Conservation (phyloP, 2,797 vertebrate genomes). For the Pogonophryne albipinna region DNA sequence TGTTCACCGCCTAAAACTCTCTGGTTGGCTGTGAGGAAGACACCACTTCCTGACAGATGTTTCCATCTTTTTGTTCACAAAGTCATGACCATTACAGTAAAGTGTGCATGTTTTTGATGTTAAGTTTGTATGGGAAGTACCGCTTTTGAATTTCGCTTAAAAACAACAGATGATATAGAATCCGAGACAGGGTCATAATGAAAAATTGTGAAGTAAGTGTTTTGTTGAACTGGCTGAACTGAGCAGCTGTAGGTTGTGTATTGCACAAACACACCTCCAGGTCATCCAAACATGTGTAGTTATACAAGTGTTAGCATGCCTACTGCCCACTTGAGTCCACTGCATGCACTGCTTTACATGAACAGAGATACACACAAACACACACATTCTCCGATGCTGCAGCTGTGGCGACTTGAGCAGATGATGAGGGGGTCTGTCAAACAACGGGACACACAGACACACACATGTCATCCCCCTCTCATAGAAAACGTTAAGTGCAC, state of each 20-base stretch:
- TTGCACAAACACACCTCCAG: slow-evolving; percentile 19
- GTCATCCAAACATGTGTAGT: neutral
- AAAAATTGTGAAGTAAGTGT: neutral
- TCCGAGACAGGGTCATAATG: neutral
- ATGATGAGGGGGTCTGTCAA: slow-evolving; percentile 73
- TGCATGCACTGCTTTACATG: slow-evolving; percentile 8
- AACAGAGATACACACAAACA: slow-evolving; percentile 14
- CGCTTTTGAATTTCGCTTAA: neutral
- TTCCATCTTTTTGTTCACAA: slow-evolving; percentile 19
- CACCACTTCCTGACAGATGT: slow-evolving; percentile 55
- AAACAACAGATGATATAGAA: neutral
- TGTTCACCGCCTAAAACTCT: slow-evolving; percentile 23
- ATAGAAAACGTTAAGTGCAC: slow-evolving; percentile 42
- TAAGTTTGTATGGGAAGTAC: neutral
- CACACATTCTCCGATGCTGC: slow-evolving; percentile 47
- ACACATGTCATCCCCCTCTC: slow-evolving; percentile 42
- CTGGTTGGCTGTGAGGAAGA: slow-evolving; percentile 35
- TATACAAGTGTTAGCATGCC: slow-evolving; percentile 50
- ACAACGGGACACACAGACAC: slow-evolving; percentile 44
- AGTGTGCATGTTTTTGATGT: neutral
- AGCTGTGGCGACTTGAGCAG: slow-evolving; percentile 72
- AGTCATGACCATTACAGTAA: neutral
- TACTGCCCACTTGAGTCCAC: slow-evolving; percentile 42
- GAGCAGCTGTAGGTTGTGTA: slow-evolving; percentile 43
- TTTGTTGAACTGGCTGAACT: slow-evolving; percentile 19